phyloP scores from a whole-genome alignment of 2,888 invertebrate genomes.

The Petrolisthes manimaculis region DNA sequence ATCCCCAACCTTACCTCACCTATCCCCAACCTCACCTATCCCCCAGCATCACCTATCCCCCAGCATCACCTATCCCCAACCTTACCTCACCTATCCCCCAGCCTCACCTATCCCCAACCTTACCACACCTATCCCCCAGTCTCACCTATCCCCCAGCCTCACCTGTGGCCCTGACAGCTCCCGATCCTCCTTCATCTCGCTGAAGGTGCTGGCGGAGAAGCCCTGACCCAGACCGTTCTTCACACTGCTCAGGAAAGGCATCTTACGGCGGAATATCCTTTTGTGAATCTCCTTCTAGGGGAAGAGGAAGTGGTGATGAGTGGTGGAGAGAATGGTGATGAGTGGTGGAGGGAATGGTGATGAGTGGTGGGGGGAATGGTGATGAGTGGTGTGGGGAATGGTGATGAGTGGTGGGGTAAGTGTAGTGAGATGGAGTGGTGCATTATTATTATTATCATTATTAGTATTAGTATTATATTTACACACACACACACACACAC shows the following conservation, averaged over 20 bases:
- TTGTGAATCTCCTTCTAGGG: slow-evolving; percentile 45
- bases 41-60: not conserved
- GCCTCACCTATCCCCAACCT: not conserved
- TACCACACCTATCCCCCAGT: not conserved
- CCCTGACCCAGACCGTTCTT: slow-evolving; percentile 34
- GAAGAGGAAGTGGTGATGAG: not conserved
- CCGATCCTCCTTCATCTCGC: slow-evolving; percentile 47
- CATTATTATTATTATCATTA: not conserved
- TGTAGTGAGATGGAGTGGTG: not conserved
- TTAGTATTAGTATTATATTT: not conserved
- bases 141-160: not conserved
- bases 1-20: not conserved
- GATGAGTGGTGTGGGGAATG: not conserved
- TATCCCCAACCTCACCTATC: not conserved
- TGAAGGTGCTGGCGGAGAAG: slow-evolving; percentile 46
- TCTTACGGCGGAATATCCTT: not conserved
- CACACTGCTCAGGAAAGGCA: not conserved
- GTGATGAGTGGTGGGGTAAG: not conserved
- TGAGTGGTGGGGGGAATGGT: not conserved
- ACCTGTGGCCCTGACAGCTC: slow-evolving; percentile 46
- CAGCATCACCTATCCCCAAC: not conserved
- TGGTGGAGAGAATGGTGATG: not conserved
- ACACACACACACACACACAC: not conserved
- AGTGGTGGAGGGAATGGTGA: not conserved
- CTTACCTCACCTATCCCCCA: not conserved